Evolutionary conservation across 2,797 vertebrate genomes (phyloP).

Genomic region (Zenarchopterus dispar): DNA sequence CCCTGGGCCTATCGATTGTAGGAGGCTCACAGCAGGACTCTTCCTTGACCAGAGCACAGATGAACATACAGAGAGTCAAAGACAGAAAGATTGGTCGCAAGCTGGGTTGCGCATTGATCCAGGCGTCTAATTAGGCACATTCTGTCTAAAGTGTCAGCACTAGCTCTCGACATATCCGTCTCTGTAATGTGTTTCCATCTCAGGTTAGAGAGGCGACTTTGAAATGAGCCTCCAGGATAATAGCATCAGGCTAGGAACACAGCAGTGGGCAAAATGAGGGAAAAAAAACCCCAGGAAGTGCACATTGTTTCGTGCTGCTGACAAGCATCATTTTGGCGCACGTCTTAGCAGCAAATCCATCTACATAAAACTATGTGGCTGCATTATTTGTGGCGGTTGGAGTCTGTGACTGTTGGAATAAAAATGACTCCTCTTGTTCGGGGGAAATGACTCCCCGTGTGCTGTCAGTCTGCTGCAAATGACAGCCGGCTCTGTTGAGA

Average conservation of each 20-base stretch:
- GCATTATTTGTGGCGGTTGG: conserved; percentile 31
- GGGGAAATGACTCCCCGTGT: conserved; percentile 37
- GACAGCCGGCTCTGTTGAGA: conserved; percentile 38
- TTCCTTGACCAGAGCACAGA: conserved; percentile 47
- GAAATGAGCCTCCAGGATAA: conserved; percentile 47
- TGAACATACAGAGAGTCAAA: conserved; percentile 54
- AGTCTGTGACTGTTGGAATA: conserved; percentile 25
- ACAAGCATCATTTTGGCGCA: conserved; percentile 21
- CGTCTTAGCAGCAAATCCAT: conserved; percentile 18
- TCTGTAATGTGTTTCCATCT: conserved; percentile 48
- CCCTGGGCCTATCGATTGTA: conserved; percentile 62
- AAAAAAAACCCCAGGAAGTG: conserved; percentile 29
- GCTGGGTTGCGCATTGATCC: conserved; percentile 67
- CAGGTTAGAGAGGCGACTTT: conserved; percentile 26
- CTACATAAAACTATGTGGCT: conserved; percentile 31
- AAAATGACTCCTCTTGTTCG: conserved; percentile 25
- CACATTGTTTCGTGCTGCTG: conserved; percentile 36
- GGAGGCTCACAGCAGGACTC: conserved; percentile 66
- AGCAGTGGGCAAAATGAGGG: conserved; percentile 6
- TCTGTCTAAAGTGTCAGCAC: conserved; percentile 56
- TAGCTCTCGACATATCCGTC: conserved; percentile 33
- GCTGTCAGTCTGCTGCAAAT: conserved; percentile 20
- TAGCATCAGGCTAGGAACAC: conserved; percentile 33
- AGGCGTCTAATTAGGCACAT: conserved; percentile 67
- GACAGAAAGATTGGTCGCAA: conserved; percentile 50